These are phyloP conservation scores for Agapostemon virescens DNA, from an alignment of 2,888 invertebrate species.

Conservation along the genomic window DNA sequence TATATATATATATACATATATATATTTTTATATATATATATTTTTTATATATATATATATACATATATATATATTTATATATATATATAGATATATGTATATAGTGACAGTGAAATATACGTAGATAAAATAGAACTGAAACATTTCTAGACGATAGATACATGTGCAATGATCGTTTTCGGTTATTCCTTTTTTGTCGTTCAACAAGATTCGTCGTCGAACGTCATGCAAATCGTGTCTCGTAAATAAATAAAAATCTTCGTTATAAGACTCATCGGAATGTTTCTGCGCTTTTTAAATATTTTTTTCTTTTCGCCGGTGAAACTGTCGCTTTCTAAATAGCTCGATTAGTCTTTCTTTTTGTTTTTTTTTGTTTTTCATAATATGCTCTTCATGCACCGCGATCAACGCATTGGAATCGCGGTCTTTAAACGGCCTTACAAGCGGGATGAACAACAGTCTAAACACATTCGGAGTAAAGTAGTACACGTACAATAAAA, in stretches of 20 bases:
- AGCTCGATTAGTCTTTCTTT: conserved; percentile 17
- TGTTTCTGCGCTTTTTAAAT: conserved; percentile 49
- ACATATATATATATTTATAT: too few species aligned
- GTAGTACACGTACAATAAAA: conserved; percentile 60
- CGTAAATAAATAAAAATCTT: conserved; percentile 45
- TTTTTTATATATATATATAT: too few species aligned
- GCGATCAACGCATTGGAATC: conserved; percentile 42
- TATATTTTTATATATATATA: too few species aligned
- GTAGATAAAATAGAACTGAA: conserved; percentile 57
- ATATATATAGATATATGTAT: too few species aligned
- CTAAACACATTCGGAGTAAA: conserved; percentile 54
- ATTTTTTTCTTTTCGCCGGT: conserved; percentile 21
- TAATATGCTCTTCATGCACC: conserved; percentile 48
- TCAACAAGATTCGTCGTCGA: conserved; percentile 49
- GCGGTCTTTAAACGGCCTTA: conserved; percentile 33
- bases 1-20: too few species aligned
- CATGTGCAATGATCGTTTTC: conserved; percentile 46
- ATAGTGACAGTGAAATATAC: conserved; percentile 57
- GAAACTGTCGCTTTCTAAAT: conserved; percentile 23
- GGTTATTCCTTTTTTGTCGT: conserved; percentile 16
- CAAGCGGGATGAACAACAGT: conserved; percentile 49
- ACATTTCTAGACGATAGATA: conserved; percentile 48
- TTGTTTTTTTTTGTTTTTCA: conserved; percentile 19
- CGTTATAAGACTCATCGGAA: conserved; percentile 37
- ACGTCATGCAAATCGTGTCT: conserved; percentile 44